phyloP scores from a whole-genome alignment of 2,113 vertebrate genomes.

The Amphiprion ocellaris region DNA sequence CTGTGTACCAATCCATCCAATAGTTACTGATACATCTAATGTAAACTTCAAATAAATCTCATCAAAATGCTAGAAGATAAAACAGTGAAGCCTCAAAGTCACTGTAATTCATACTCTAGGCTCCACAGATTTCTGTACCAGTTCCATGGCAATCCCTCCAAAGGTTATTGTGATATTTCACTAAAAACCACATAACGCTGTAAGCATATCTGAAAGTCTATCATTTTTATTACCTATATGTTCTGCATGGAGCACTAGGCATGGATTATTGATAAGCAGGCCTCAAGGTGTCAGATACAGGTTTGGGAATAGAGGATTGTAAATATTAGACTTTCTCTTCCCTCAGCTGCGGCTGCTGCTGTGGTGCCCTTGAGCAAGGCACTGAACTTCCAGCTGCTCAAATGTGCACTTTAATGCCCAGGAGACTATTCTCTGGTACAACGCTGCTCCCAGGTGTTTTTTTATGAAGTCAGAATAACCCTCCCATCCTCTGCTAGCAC shows the following conservation, averaged over 20 bases:
- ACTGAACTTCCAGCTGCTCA: conserved; percentile 20
- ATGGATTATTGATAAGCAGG: not conserved
- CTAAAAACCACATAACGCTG: not conserved
- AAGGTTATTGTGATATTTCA: not conserved
- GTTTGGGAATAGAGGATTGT: not conserved
- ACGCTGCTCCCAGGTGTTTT: conserved; percentile 2
- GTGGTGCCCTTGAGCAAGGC: conserved; percentile 42
- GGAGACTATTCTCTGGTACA: not conserved
- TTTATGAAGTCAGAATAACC: conserved; percentile 10
- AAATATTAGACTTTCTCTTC: conserved; percentile 37
- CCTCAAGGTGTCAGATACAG: conserved; percentile 8
- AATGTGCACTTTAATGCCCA: conserved; percentile 19
- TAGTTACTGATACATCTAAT: not conserved
- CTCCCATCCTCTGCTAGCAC: not conserved
- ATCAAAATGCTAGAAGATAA: not conserved
- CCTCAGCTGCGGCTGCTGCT: conserved; percentile 1
- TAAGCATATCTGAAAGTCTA: not conserved
- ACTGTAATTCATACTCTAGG: not conserved
- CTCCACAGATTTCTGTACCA: not conserved
- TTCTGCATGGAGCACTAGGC: not conserved
- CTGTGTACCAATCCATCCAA: not conserved
- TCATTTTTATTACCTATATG: not conserved
- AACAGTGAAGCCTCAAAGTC: not conserved
- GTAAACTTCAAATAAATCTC: not conserved
- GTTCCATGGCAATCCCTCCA: not conserved